A percentile compares a stretch with the other conserved stretches of the same genome.
Evolutionary conservation across 2,113 vertebrate genomes (phyloP).

Genomic region (Gyps fulvus): DNA sequence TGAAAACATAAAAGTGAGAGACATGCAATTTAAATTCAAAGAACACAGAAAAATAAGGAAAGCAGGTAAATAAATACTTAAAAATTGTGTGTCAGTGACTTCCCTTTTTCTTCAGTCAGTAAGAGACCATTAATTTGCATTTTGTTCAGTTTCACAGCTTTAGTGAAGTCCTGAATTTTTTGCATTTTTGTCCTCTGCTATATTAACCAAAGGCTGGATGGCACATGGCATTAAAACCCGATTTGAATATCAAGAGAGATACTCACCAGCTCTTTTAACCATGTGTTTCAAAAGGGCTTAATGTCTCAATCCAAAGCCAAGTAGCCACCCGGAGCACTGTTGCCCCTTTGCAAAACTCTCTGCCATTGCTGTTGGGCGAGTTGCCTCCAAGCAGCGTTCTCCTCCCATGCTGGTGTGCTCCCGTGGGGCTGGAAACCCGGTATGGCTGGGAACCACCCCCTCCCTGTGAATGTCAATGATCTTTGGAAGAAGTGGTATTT

Average conservation of each 20-base stretch:
- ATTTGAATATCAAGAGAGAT: neutral
- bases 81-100: neutral
- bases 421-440: neutral
- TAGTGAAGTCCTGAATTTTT: neutral
- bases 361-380: neutral
- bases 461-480: neutral
- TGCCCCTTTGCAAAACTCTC: neutral
- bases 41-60: neutral
- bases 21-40: neutral
- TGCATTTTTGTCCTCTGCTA: neutral
- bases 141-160: neutral
- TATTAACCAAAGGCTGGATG: neutral
- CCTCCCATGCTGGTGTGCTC: neutral
- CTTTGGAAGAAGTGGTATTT: neutral
- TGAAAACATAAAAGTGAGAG: neutral
- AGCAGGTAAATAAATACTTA: neutral
- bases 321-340: neutral
- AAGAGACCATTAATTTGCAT: neutral
- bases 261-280: neutral
- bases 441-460: neutral
- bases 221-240: neutral
- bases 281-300: neutral
- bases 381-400: neutral
- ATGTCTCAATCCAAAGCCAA: neutral
- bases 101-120: neutral